Evolutionary conservation across 2,113 vertebrate species (phyloP), one percentile per base, ranked within the genome.

Genomic region (Hemiprocne comata): DNA sequence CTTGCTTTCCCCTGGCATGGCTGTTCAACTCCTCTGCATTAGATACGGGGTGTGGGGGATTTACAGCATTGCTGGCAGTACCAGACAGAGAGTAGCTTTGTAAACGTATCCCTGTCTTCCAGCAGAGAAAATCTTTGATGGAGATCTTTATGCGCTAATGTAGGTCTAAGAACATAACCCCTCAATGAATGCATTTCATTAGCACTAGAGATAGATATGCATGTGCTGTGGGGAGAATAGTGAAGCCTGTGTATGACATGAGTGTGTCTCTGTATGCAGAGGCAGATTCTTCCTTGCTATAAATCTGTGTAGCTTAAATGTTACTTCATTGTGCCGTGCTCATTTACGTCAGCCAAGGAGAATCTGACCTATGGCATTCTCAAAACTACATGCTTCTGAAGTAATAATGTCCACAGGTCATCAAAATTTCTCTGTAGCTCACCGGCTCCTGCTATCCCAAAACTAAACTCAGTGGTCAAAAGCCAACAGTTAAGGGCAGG

Each of bases 71-170:
- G 84, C 84, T 95, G 89, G 81, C 89, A 89, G 92, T 91, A 89
- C 71, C 84, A 92, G 88, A 91, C 81, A 95, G 91, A 85, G 81
- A 91, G 89, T 19, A 71, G 62, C 84, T 94, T 87, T 96, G 94
- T 93, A 95, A 97, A 67, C 4, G 1, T 94, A 96, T 69, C 67
- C 29, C 44, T 83, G 50, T 91, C 91, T 89, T 87, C 85, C 77
- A 97, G 87, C 70, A 91, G 77, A 85, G 88, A 89, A 85, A 74
- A 77, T 64, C 84, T 95, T 92, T 95, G 84, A 92, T 89, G 92
- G 89, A 85, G 84, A 92, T 92, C 89, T 94, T 82, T 66, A 17
- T 57, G 78, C 64, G 75, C 26, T 93, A 85, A 88, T 61, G 82
- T 88, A 87, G 88, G 58, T 81, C 79, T 78, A 90, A 86, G 72